Conservation (phyloP, 2,113 vertebrate species). For the Pipa parva region DNA sequence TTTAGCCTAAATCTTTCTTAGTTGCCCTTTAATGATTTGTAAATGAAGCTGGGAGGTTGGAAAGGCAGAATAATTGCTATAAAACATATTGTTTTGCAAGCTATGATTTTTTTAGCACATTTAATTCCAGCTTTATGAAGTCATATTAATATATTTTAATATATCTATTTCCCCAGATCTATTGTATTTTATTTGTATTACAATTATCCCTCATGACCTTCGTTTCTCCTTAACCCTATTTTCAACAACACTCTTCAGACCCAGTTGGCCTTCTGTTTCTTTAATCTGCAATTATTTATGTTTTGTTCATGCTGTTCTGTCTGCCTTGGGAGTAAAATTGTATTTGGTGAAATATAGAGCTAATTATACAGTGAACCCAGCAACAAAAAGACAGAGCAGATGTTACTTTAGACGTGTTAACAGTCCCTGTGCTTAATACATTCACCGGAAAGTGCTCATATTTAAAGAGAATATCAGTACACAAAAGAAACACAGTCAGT, state of each 20-base stretch:
- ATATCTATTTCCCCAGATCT: conserved; percentile 16
- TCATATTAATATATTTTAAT: neutral
- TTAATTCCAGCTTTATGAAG: neutral
- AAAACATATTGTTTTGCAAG: neutral
- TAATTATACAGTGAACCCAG: conserved; percentile 75
- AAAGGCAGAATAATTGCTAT: too few relatives aligned
- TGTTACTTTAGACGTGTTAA: conserved; percentile 74
- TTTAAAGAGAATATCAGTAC: conserved; percentile 58
- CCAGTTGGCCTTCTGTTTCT: conserved; percentile 77
- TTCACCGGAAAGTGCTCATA: conserved; percentile 55
- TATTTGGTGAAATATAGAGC: conserved; percentile 78
- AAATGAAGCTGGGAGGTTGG: too few relatives aligned
- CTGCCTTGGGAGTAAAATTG: conserved; percentile 72
- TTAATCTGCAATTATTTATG: conserved; percentile 82
- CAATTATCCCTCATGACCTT: conserved; percentile 37
- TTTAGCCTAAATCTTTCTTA: neutral
- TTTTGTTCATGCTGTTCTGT: conserved; percentile 73
- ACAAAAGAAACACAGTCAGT: conserved; percentile 26
- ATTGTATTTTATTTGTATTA: conserved; percentile 28
- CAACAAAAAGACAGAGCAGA: conserved; percentile 78
- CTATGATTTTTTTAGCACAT: neutral
- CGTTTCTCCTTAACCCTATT: conserved; percentile 73
- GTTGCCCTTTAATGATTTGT: neutral
- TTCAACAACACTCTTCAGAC: conserved; percentile 70
- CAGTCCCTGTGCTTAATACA: conserved; percentile 62